phyloP scores from a whole-genome alignment of 2,797 vertebrate genomes.

The Alca torda region DNA sequence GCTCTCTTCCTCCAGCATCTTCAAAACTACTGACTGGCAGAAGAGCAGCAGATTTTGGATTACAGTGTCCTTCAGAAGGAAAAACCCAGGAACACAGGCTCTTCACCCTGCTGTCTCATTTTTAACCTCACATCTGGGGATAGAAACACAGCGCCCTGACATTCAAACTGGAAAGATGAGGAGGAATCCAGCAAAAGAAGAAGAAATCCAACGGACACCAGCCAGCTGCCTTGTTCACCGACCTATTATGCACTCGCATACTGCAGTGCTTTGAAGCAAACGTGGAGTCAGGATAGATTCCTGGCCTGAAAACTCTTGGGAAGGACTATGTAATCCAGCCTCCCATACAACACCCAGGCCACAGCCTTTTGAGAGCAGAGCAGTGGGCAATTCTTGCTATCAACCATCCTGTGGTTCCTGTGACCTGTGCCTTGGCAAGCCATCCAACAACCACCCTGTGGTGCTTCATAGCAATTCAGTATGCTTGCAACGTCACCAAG shows the following conservation, averaged over 20 bases:
- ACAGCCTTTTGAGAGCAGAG: background rate
- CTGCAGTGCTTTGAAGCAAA: background rate
- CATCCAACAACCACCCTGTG: background rate
- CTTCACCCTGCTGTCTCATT: background rate
- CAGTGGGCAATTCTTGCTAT: background rate
- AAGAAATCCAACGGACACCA: background rate
- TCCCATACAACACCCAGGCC: background rate
- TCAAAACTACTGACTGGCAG: background rate
- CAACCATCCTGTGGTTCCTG: background rate
- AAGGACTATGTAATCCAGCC: background rate
- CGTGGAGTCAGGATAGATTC: background rate
- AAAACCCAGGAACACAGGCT: background rate
- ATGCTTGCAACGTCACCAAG: background rate
- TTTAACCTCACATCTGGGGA: background rate
- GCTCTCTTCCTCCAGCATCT: rapidly evolving
- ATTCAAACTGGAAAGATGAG: background rate
- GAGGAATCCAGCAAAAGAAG: background rate
- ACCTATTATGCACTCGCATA: background rate
- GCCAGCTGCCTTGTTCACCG: background rate
- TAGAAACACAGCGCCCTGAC: background rate
- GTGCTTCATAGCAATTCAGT: background rate
- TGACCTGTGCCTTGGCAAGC: background rate
- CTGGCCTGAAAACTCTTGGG: background rate
- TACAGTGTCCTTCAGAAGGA: background rate
- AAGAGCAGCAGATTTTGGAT: background rate